A percentile compares a stretch with the other conserved stretches of the same genome.
Evolutionary conservation across 2,113 vertebrate genomes (phyloP).

Genomic region (Indri indri): DNA sequence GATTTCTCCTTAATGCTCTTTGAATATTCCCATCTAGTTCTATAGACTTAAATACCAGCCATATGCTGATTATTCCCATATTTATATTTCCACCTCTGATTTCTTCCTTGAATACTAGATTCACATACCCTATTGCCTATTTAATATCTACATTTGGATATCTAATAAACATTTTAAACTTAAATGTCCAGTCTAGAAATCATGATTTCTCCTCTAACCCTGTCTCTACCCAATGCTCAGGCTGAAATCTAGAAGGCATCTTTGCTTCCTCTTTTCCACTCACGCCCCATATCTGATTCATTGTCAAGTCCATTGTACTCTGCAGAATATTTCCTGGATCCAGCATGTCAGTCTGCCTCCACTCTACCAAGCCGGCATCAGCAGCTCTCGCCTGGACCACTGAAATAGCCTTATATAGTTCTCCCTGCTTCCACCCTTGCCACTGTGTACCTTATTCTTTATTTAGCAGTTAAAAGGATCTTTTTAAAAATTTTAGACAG

Average conservation of each 20-base stretch:
- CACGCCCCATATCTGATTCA: not conserved
- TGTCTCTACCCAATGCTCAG: not conserved
- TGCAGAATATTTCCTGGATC: not conserved
- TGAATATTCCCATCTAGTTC: not conserved
- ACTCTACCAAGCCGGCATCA: not conserved
- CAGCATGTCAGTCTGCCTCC: not conserved
- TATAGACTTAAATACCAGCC: not conserved
- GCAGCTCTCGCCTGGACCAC: not conserved
- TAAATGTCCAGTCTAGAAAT: not conserved
- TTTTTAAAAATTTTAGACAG: not conserved
- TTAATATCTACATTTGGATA: not conserved
- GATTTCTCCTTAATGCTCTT: not conserved
- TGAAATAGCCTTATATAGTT: not conserved
- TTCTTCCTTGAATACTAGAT: not conserved
- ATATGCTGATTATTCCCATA: not conserved
- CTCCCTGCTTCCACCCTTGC: not conserved
- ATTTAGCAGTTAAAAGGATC: not conserved
- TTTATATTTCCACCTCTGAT: not conserved
- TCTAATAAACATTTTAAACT: not conserved
- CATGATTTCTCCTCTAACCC: not conserved
- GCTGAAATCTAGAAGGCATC: not conserved
- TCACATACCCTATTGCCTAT: not conserved
- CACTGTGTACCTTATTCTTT: not conserved
- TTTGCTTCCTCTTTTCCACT: not conserved
- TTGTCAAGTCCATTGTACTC: not conserved